phyloP scores from a whole-genome alignment of 2,888 invertebrate genomes.

The Drosophila greeni region DNA sequence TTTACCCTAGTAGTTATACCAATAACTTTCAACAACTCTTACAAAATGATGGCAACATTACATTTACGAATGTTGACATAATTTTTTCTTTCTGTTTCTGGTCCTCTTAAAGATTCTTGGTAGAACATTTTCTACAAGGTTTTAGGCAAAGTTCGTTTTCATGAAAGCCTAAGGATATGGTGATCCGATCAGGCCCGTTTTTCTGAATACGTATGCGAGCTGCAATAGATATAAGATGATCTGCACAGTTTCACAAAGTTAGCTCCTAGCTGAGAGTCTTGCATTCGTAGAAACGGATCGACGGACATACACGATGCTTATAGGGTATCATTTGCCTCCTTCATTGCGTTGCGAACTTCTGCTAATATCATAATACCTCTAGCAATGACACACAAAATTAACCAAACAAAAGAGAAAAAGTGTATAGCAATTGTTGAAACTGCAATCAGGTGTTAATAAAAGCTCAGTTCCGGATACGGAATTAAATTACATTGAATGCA shows the following conservation, averaged over 20 bases:
- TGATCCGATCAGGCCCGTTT: too few relatives aligned
- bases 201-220: background rate
- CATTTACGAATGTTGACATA: background rate
- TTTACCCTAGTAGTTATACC: background rate
- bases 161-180: background rate
- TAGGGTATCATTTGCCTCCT: background rate
- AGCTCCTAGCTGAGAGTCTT: background rate
- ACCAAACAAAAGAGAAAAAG: background rate
- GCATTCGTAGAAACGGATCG: background rate
- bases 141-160: background rate
- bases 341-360: background rate
- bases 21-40: too few relatives aligned
- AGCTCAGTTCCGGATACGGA: constrained; percentile 4
- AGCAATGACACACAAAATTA: background rate
- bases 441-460: constrained; percentile 71
- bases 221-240: background rate
- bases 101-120: background rate
- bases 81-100: background rate
- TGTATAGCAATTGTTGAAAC: constrained; percentile 35
- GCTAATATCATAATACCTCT: background rate
- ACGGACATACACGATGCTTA: background rate
- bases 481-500: constrained; percentile 51
- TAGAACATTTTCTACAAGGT: too few relatives aligned
- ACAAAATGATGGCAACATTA: too few relatives aligned
- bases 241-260: background rate